Conservation (phyloP, 2,797 vertebrate genomes). For the Miichthys miiuy region DNA sequence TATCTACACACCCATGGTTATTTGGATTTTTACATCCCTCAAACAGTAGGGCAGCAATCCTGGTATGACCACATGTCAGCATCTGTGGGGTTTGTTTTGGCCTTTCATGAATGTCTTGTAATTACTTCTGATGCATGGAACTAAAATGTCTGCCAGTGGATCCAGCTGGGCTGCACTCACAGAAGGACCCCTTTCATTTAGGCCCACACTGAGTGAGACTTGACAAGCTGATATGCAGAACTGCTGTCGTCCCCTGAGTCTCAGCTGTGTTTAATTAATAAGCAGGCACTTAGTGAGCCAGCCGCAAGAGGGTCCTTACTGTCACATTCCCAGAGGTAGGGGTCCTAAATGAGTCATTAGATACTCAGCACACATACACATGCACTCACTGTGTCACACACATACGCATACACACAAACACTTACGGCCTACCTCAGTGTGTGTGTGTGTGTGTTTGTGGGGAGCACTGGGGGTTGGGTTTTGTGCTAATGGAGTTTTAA, state of each 20-base stretch:
- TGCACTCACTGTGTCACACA: not conserved
- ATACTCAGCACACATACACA: constrained; percentile 51
- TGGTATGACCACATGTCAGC: constrained; percentile 13
- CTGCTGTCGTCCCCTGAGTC: constrained; percentile 53
- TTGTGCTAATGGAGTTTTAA: constrained; percentile 83
- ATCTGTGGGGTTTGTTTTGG: constrained; percentile 8
- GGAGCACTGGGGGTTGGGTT: constrained; percentile 55
- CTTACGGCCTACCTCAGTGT: constrained; percentile 21
- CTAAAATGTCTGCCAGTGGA: constrained; percentile 29
- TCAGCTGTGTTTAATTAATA: constrained; percentile 77
- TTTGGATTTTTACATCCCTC: constrained; percentile 17
- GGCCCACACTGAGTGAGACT: constrained; percentile 53
- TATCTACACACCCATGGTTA: constrained; percentile 6
- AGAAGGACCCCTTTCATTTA: constrained; percentile 47
- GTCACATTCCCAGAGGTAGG: constrained; percentile 74
- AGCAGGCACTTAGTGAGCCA: constrained; percentile 75
- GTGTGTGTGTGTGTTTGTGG: constrained; percentile 2
- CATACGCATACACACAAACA: constrained; percentile 10
- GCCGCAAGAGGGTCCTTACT: constrained; percentile 71
- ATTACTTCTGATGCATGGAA: constrained; percentile 38
- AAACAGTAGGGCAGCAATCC: constrained; percentile 23
- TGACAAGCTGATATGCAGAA: constrained; percentile 67
- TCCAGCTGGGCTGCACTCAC: constrained; percentile 19
- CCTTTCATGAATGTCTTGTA: constrained; percentile 17
- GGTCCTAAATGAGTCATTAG: constrained; percentile 78